Percentiles rank a stretch among this genome's conserved stretches.
Evolutionary conservation across 2,113 vertebrate genomes (phyloP).

Genomic region (Laticauda colubrina): DNA sequence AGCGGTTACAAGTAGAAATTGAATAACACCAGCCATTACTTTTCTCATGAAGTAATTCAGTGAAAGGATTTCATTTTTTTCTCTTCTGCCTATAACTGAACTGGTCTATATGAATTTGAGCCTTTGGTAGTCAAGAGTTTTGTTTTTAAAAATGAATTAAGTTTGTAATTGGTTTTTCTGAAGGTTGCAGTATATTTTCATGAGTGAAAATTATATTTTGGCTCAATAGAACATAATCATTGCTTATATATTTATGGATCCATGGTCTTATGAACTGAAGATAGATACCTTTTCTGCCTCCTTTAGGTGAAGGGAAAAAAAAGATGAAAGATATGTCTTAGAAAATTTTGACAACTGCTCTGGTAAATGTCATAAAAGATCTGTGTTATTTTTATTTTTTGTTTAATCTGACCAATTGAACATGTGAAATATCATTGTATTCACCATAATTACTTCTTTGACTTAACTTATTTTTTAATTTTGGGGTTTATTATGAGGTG

Average conservation of each 20-base stretch:
- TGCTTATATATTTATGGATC: neutral
- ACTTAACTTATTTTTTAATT: neutral
- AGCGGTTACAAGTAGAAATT: neutral
- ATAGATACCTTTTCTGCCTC: neutral
- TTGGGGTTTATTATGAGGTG: neutral
- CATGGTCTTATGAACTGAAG: too few relatives aligned
- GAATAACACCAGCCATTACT: neutral
- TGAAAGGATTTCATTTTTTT: neutral
- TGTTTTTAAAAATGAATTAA: neutral
- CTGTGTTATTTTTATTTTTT: neutral
- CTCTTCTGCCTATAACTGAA: neutral
- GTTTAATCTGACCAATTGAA: neutral
- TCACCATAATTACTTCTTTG: neutral
- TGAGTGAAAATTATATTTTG: neutral
- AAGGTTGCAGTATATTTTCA: neutral
- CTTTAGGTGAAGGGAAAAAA: too few relatives aligned
- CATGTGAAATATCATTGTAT: neutral
- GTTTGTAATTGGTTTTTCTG: neutral
- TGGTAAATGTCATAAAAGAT: neutral
- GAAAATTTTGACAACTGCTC: neutral
- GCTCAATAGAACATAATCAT: neutral
- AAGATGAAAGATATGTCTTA: neutral
- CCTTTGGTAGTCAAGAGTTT: neutral
- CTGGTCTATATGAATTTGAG: neutral
- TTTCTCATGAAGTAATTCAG: neutral